Evolutionary conservation across 2,113 vertebrate genomes (phyloP).

Genomic region (Chascanopsetta lugubris): DNA sequence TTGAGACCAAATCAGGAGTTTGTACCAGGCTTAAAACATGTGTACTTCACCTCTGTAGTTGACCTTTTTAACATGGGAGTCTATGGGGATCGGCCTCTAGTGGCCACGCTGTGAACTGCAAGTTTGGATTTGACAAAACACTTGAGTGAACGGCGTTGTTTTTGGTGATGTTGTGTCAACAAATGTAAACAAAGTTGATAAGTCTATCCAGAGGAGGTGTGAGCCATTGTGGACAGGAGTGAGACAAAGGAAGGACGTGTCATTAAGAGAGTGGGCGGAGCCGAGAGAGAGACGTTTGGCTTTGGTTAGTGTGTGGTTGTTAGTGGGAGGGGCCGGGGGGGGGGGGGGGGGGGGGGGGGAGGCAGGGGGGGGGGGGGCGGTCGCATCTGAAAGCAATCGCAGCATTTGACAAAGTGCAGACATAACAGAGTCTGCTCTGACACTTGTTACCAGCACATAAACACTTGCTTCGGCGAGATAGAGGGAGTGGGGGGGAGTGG

Average conservation of each 20-base stretch:
- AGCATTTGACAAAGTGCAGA: constrained; percentile 83
- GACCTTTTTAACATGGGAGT: no score
- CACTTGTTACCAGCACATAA: constrained; percentile 89
- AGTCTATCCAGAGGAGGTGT: not conserved
- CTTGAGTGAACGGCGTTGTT: no score
- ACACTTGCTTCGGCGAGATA: constrained; percentile 84
- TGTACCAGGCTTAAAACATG: no score
- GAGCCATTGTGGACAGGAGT: not conserved
- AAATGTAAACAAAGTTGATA: no score
- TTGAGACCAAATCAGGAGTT: no score
- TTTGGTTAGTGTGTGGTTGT: constrained; percentile 17
- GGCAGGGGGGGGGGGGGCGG: constrained; percentile 37
- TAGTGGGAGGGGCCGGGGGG: not conserved
- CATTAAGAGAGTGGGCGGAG: not conserved
- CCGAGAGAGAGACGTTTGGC: not conserved
- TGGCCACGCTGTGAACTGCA: no score
- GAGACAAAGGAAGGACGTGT: constrained; percentile 16
- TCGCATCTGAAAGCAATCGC: constrained; percentile 80
- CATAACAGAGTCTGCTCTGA: constrained; percentile 79
- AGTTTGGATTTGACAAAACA: no score
- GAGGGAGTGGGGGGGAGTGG: no score
- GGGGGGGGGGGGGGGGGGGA: constrained; percentile 10
- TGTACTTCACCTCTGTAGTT: no score
- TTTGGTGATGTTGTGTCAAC: no score
- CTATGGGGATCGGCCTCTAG: no score